Evolutionary conservation across 2,797 vertebrate species (phyloP).

Genomic region (Semaprochilodus insignis): DNA sequence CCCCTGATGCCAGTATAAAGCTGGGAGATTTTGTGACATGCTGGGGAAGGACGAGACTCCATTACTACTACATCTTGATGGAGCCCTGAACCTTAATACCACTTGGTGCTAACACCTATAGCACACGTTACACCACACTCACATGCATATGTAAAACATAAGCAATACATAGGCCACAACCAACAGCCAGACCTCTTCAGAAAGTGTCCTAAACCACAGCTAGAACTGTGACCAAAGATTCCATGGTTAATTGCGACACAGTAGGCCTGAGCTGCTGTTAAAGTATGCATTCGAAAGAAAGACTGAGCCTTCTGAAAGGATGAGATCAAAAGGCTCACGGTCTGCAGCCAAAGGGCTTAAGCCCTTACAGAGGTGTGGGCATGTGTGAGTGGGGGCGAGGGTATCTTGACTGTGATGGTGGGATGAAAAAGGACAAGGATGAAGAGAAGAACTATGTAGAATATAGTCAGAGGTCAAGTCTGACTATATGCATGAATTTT

Average conservation of each 20-base stretch:
- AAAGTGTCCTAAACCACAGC: neutral
- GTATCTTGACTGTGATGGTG: neutral
- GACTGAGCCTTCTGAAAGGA: constrained; percentile 74
- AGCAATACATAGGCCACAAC: constrained; percentile 60
- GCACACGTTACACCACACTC: constrained; percentile 40
- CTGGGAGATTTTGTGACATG: constrained; percentile 95
- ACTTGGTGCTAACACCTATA: constrained; percentile 62
- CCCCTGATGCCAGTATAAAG: constrained; percentile 95
- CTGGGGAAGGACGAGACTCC: constrained; percentile 76
- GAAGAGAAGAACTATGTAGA: neutral
- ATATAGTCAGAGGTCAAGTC: neutral
- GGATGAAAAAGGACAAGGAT: neutral
- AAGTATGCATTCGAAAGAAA: constrained; percentile 75
- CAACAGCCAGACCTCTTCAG: constrained; percentile 62
- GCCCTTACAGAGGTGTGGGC: constrained; percentile 59
- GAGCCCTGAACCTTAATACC: constrained; percentile 75
- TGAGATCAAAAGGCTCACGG: constrained; percentile 78
- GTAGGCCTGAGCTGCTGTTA: constrained; percentile 57
- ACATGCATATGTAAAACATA: constrained; percentile 63
- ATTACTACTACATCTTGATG: constrained; percentile 80
- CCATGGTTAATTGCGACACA: neutral
- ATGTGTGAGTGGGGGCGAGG: neutral
- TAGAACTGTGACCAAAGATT: neutral
- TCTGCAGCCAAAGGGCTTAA: constrained; percentile 74
- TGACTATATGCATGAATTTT: neutral